Evolutionary conservation across 2,113 vertebrate species (phyloP).

Genomic region (Ptyas mucosa): DNA sequence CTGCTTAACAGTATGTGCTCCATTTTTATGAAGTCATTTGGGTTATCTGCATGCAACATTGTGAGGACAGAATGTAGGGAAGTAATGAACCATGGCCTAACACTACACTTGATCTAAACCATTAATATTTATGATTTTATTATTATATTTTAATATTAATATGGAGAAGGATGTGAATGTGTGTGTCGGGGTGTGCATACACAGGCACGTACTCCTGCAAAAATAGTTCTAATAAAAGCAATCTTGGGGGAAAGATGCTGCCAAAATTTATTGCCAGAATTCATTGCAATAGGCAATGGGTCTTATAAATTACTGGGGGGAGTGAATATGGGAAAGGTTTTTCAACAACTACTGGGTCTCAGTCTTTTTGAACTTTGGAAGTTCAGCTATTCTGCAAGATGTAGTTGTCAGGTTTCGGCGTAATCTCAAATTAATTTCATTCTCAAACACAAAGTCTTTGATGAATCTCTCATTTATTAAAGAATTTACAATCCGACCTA

Average conservation of each 20-base stretch:
- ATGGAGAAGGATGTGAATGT: not conserved
- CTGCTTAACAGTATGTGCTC: constrained; percentile 64
- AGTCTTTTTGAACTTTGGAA: not conserved
- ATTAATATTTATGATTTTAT: constrained; percentile 7
- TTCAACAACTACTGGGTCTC: not conserved
- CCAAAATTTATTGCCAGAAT: not conserved
- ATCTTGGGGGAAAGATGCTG: not conserved
- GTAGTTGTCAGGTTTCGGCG: no score
- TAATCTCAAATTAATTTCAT: no score
- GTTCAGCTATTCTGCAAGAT: not conserved
- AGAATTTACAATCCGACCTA: no score
- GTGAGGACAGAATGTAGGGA: constrained; percentile 43
- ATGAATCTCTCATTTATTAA: no score
- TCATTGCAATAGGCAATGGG: not conserved
- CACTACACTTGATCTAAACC: constrained; percentile 45
- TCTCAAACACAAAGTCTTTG: no score
- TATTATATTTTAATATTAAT: not conserved
- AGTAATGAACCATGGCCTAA: constrained; percentile 62
- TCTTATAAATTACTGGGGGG: not conserved
- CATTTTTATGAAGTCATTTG: constrained; percentile 69
- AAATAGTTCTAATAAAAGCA: not conserved
- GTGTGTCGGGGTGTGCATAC: not conserved
- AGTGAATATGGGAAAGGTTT: not conserved
- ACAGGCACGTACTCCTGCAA: not conserved
- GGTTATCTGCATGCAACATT: constrained; percentile 58